A percentile compares a stretch with the other conserved stretches of the same genome.
Conservation (phyloP, 2,113 vertebrate genomes). For the Litocranius walleri region DNA sequence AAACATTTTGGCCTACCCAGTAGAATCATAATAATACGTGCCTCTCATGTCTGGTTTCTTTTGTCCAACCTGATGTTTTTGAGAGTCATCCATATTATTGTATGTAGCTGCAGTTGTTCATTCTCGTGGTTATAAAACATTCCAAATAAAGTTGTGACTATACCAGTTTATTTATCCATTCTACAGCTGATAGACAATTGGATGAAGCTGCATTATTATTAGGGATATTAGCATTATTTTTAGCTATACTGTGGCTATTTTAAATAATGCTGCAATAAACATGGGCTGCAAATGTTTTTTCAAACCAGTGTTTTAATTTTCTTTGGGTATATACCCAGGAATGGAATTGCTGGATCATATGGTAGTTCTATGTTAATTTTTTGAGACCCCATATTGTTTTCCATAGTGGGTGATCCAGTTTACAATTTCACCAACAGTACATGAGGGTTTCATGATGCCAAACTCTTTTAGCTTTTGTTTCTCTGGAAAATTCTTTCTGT, state of each 20-base stretch:
- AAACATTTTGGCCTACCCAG: background rate
- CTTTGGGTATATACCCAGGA: background rate
- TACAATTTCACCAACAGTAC: background rate
- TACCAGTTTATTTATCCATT: background rate
- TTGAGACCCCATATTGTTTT: background rate
- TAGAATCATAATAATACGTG: background rate
- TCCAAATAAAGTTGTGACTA: background rate
- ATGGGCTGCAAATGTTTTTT: background rate
- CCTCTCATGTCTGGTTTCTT: background rate
- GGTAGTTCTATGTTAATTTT: background rate
- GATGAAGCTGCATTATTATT: background rate
- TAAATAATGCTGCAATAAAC: background rate
- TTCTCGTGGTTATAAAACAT: background rate
- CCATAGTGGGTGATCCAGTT: background rate
- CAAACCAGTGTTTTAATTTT: background rate
- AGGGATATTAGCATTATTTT: background rate
- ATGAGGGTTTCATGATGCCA: background rate
- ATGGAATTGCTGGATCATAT: background rate
- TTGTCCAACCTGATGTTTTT: background rate
- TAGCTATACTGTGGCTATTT: background rate
- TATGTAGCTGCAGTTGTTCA: background rate
- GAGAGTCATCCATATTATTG: background rate
- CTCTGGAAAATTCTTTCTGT: background rate
- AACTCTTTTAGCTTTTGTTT: background rate
- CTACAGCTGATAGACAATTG: background rate